Percentiles rank a stretch among this genome's conserved stretches.
These are phyloP conservation scores for Limanda limanda DNA, from an alignment of 2,113 vertebrate species.

Conservation along the genomic window DNA sequence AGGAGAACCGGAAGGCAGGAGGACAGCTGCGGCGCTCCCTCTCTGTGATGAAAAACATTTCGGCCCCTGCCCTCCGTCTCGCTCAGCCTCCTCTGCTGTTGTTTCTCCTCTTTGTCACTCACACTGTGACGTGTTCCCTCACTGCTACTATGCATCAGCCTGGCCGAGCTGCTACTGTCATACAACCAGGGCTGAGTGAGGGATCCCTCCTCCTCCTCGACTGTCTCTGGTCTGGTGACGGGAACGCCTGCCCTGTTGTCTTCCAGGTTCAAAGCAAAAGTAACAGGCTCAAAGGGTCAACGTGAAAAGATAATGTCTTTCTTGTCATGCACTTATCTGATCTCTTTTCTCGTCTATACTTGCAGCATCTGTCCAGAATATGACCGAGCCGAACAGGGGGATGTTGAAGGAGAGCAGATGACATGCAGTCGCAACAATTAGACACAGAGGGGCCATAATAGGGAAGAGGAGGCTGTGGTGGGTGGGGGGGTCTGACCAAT, in stretches of 20 bases:
- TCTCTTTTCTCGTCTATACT: slow-evolving; percentile 21
- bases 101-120: slow-evolving; percentile 70
- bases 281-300: slow-evolving; percentile 34
- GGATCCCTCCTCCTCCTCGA: slow-evolving; percentile 39
- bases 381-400: slow-evolving; percentile 27
- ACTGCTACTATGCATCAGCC: slow-evolving; percentile 50
- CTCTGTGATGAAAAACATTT: slow-evolving; percentile 60
- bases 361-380: slow-evolving; percentile 18
- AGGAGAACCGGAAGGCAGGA: slow-evolving; percentile 28
- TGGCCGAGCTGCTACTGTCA: slow-evolving; percentile 59
- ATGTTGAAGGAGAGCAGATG: slow-evolving; percentile 42
- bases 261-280: slow-evolving; percentile 42
- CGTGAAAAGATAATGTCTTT: slow-evolving; percentile 33
- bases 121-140: slow-evolving; percentile 58
- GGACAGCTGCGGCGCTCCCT: slow-evolving; percentile 48
- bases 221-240: slow-evolving; percentile 26
- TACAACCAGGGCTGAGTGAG: slow-evolving; percentile 50
- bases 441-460: slow-evolving; percentile 40
- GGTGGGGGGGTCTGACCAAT: slow-evolving; percentile 37
- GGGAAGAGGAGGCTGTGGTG: slow-evolving; percentile 16
- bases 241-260: slow-evolving; percentile 33
- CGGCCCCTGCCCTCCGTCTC: slow-evolving; percentile 58
- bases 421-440: slow-evolving; percentile 46
- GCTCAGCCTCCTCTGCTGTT: slow-evolving; percentile 59
- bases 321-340: slow-evolving; percentile 34